Evolutionary conservation across 2,888 invertebrate genomes (phyloP), one percentile per base, ranked within the genome.

Genomic region (Orthosia gracilis): DNA sequence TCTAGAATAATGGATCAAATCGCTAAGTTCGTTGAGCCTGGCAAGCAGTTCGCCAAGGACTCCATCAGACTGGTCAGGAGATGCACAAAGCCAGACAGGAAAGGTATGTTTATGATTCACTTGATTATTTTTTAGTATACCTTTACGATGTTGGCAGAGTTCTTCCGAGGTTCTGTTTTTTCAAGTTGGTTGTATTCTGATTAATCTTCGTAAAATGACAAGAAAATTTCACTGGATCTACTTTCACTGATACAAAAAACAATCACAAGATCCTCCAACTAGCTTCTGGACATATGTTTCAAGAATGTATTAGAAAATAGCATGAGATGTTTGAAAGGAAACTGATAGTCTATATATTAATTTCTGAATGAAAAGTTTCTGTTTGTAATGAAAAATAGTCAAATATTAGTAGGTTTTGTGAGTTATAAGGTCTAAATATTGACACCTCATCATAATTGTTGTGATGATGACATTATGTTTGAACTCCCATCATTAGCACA

Each of bases 81-180:
- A 94, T 99, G 99, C 96, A 99, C 99, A 73, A 99, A 99, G 96
- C 99, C 99, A 70, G 99, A 99, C 94, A 98, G 99, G 92, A 99
- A 99, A 98, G 99, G 99, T 99, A 96, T 74, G 84, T 86, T 78
- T 67, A 59, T 63, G 55, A 64, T 71, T 64, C 18, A 63, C 1
- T 57, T 62, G 31, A 21, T 47, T n/a, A 71, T 18, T 31, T 17
- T 65, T 23, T 64, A 26, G 4, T 47, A 54, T 21, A 26, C 26
- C 62, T 31, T 66, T 81, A 76, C 73, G 73, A 59, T 78, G 86
- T 87, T 90, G 88, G 89, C 90, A 86, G 62, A 65, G 3, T 58
- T 83, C 85, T 85, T 86, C 68, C 9, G 58, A 50, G 23, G 23
- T 50, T 59, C 73, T 55, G 64, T 76, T 62, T 66, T 67, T 64